Evolutionary conservation across 2,113 vertebrate species (phyloP).

Genomic region (Lagopus muta): DNA sequence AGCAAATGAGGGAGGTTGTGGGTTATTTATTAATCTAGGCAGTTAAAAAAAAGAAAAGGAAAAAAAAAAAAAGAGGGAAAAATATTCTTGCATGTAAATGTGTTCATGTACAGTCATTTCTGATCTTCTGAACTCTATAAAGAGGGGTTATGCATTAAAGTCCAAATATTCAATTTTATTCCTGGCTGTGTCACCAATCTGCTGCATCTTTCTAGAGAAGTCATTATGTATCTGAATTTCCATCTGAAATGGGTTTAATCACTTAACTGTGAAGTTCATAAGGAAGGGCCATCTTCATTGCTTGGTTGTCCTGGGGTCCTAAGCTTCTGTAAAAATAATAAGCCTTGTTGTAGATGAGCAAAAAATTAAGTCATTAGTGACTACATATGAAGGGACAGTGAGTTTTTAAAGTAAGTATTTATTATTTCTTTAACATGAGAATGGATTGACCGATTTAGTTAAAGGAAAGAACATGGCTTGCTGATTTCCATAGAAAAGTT

Average conservation of each 20-base stretch:
- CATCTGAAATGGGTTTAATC: neutral
- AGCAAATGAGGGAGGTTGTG: neutral
- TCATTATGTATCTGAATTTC: neutral
- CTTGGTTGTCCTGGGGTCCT: neutral
- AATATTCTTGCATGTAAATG: neutral
- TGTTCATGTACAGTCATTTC: neutral
- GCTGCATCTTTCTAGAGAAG: neutral
- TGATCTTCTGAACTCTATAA: neutral
- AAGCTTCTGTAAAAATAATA: neutral
- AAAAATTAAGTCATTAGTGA: neutral
- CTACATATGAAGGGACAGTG: neutral
- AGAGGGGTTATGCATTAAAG: neutral
- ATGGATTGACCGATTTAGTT: neutral
- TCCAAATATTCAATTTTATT: neutral
- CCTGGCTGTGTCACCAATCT: neutral
- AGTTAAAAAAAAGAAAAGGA: neutral
- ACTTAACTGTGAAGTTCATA: neutral
- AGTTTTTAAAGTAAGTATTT: neutral
- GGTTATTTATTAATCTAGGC: neutral
- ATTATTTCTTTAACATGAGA: neutral
- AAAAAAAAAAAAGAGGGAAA: neutral
- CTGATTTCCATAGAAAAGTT: conserved; percentile 18
- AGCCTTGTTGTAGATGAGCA: neutral
- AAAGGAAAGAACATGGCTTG: neutral
- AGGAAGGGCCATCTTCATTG: neutral